Evolutionary conservation across 2,113 vertebrate genomes (phyloP), one percentile per base, ranked within the genome.

Genomic region (Chloebia gouldiae): DNA sequence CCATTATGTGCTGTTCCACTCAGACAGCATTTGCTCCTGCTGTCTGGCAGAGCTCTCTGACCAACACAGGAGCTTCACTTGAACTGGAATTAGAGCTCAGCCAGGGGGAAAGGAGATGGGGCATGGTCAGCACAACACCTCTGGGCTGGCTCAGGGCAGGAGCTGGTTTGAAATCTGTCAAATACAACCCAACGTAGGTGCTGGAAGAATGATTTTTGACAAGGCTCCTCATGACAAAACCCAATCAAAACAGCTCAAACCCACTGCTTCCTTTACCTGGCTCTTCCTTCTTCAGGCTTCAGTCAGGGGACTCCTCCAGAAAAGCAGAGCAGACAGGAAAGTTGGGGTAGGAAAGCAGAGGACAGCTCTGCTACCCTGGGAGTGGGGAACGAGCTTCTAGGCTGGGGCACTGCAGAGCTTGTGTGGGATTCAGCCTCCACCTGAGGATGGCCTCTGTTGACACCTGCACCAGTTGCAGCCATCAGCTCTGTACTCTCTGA

Each of bases 21-120:
- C 94, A 92, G 89, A 72, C 86, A 85, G 81, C 91, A 70, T 80
- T 91, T 90, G 93, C 68, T 84, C 33, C 37, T 90, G 64, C 92
- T 71, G 96, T 86, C 93, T 97, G 93, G 42, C 69, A 57, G 91
- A 64, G 66, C 81, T 57, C 92, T 73, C 90, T 97, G 91, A 64
- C 71, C 94, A 94, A 10, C 42, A 45, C 39, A 24, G 19, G 77
- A 85, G 66, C 73, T 91, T 7, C 35, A 60, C 60, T 59, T 5
- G 0, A 15, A 11, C 42, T 75, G 81, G 50, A 56, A 44, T 51
- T n/a, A 33, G 35, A n/a, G 65, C 85, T 80, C 37, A 59, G 42
- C 0, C 1, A 60, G 47, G 40, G 27, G n/a, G 10, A 35, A 14
- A 81, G 50, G 68, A 73, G 47, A 10, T 56, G 77, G 40, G 42